Base-by-base conservation (phyloP, 2,797 vertebrate species). In the Cottoperca gobio region DNA sequence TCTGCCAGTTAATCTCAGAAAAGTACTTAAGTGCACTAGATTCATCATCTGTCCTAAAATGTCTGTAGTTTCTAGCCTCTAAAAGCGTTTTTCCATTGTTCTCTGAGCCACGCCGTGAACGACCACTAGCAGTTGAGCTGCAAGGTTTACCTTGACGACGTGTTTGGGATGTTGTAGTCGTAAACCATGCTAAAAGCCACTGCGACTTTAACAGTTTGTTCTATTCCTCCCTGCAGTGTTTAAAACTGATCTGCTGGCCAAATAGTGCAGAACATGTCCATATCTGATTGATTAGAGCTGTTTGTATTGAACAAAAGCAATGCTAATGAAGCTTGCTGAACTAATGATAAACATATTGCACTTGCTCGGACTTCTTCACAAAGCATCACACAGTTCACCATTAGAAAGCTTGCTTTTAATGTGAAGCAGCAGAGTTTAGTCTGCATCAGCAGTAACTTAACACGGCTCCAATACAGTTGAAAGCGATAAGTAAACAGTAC, bases 1-100 rank as follows among this genome's bases (percentile, higher is more conserved):
- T 61, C 40, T 59, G 8, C 37, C 40, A 61, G 58, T 61, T 45
- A 13, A n/a, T 68, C 23, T 54, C 40, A 10, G 28, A 19, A 63
- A 37, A 45, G 21, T 45, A 37, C 48, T 12, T 4, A 63, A 49
- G 57, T 55, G 2, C 8, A 3, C 7, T 55, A 13, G 23, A 53
- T 21, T 46, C 33, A 24, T 62, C 10, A 24, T 33, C 14, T 49
- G 14, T 23, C 40, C 0, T 17, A 12, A 37, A 39, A 48, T 26
- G 28, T 24, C 19, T 43, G 16, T 8, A 11, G 58, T 26, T 43
- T 45, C 33, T n/a, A 45, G 21, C 28, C 8, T 35, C 8, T 5
- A 35, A 23, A 23, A 0, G 13, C 2, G 3, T 17, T 59, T 42
- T 16, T 50, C 23, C 21, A 16, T 6, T 8, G 12, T 26, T 26